These are phyloP conservation scores for Anastrepha ludens DNA, from an alignment of 1,140 invertebrate species.

Conservation along the genomic window DNA sequence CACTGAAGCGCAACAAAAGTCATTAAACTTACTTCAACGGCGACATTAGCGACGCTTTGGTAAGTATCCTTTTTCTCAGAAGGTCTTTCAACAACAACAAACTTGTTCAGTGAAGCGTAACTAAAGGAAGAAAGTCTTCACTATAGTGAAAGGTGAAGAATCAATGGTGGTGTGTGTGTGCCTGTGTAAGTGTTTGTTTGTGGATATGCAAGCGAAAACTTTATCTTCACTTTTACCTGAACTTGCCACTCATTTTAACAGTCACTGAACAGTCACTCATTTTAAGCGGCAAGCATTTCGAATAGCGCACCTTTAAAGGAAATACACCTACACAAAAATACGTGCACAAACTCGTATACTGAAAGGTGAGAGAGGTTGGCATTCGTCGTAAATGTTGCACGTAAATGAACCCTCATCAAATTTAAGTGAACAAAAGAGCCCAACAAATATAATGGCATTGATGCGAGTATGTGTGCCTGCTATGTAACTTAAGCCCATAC, in stretches of 20 bases:
- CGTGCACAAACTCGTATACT: not conserved
- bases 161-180: not conserved
- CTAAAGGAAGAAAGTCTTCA: not conserved
- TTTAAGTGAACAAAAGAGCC: not conserved
- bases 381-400: not conserved
- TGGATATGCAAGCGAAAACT: not conserved
- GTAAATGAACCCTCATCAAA: not conserved
- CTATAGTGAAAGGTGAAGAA: not conserved
- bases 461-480: too few species aligned
- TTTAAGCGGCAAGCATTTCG: not conserved
- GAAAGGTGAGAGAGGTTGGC: not conserved
- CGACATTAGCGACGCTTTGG: not conserved
- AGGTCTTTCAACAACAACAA: not conserved
- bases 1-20: conserved; percentile 39
- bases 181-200: not conserved
- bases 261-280: not conserved
- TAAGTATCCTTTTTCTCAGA: not conserved
- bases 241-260: not conserved
- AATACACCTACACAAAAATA: not conserved
- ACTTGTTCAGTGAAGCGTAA: conserved; percentile 10
- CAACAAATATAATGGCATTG: not conserved
- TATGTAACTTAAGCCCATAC: too few species aligned
- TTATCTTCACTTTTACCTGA: not conserved
- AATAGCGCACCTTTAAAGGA: not conserved
- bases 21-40: conserved; percentile 11